Evolutionary conservation across 2,888 invertebrate species (phyloP), one percentile per base, ranked within the genome.

Genomic region (Cryptocephalus moraei): DNA sequence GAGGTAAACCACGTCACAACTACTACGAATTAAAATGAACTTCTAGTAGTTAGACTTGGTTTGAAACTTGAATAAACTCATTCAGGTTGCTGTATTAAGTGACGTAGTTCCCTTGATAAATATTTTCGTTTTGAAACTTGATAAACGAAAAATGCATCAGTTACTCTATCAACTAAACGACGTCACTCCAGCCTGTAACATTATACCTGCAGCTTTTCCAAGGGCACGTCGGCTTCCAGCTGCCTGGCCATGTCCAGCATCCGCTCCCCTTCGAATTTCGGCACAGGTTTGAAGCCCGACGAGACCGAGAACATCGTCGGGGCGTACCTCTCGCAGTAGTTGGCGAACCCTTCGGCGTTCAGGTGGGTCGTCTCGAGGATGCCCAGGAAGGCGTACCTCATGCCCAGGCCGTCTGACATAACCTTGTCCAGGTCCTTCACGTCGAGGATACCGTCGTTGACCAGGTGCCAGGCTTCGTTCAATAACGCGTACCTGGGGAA

Each of bases 351-450:
- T 71, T 91, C 89, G 9, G 95, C 94, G 68, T 97, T 97, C 49
- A 96, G 76, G 71, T 94, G 94, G 0, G 91, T 89, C 0, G 93
- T 92, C 75, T 95, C 94, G 53, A 95, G 73, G 0, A 93, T 87
- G 3, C 97, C 97, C 49, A 95, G 77, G 73, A 96, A 96, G 8
- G 95, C 95, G 66, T 96, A 97, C 43, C 96, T 79, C 80, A 91
- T 87, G 9, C 95, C 96, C 36, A 97, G 78, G 9, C 96, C 96
- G 65, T 91, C 89, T 1, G 88, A 88, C 80, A 95, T 94, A 1
- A 95, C 92, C 60, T 84, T 86, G 64, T 97, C 96, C 4, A 94
- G 77, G 64, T 96, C 96, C 58, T 85, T 80, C 0, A 89, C 91
- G 62, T 81, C 80, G 11, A 96, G 75, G n/a, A 95, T 76, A 13